A percentile compares a stretch with the other conserved stretches of the same genome.
Evolutionary conservation across 2,888 invertebrate species (phyloP).

Genomic region (Rhimphoctona megacephalus): DNA sequence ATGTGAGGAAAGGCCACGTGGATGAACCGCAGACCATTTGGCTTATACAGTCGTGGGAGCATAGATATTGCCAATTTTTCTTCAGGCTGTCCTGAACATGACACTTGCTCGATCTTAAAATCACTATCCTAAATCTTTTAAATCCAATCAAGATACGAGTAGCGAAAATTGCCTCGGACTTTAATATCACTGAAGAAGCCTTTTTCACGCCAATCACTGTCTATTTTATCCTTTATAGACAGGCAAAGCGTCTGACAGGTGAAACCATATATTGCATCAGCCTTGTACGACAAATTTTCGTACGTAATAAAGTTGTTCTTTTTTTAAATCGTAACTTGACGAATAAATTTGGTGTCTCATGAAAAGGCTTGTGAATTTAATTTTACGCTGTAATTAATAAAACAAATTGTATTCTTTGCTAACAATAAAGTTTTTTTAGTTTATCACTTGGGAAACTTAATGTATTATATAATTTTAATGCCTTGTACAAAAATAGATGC

Average conservation of each 20-base stretch:
- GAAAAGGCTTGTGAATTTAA: not conserved
- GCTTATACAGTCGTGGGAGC: not conserved
- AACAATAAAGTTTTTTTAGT: not conserved
- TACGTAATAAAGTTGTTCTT: not conserved
- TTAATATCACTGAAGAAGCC: slow-evolving; percentile 54
- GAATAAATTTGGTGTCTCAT: not conserved
- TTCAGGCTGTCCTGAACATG: slow-evolving; percentile 48
- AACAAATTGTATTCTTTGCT: too few species aligned
- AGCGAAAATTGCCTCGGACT: slow-evolving; percentile 46
- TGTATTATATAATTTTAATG: too few species aligned
- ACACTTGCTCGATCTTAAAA: slow-evolving; percentile 39
- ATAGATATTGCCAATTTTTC: slow-evolving; percentile 51
- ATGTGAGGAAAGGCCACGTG: slow-evolving; percentile 49
- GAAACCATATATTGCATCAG: slow-evolving; percentile 46
- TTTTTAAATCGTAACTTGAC: not conserved
- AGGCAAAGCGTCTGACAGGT: slow-evolving; percentile 38
- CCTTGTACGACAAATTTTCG: not conserved
- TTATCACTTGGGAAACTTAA: too few species aligned
- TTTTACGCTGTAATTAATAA: not conserved
- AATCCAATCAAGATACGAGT: slow-evolving; percentile 59
- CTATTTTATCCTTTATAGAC: slow-evolving; percentile 42
- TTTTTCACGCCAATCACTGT: slow-evolving; percentile 58
- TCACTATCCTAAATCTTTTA: slow-evolving; percentile 56
- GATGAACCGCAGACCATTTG: slow-evolving; percentile 39
- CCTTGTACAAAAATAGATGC: too few species aligned